Evolutionary conservation across 2,113 vertebrate species (phyloP).

Genomic region (Oreochromis aureus): DNA sequence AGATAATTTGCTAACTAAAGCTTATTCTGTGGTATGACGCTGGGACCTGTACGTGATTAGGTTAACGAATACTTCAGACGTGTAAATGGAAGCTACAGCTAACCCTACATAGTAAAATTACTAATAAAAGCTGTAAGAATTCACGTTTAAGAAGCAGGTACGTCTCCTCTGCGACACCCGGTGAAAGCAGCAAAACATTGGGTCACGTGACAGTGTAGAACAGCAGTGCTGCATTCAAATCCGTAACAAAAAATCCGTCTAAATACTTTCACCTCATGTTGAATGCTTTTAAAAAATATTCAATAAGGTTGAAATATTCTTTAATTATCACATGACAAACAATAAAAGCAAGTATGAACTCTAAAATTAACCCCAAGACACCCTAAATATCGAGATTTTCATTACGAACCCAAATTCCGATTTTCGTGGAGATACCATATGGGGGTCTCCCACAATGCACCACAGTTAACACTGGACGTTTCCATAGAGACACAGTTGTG

Average conservation of each 20-base stretch:
- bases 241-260: not conserved
- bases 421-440: fast-evolving
- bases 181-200: constrained; percentile 33
- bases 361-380: not conserved
- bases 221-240: not conserved
- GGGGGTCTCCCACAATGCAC: constrained; percentile 41
- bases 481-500: constrained; percentile 63
- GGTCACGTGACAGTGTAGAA: constrained; percentile 6
- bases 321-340: fast-evolving
- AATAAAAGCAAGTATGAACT: not conserved
- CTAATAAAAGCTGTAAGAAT: fast-evolving
- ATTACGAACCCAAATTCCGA: not conserved
- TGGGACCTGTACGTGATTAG: not conserved
- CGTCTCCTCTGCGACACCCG: not conserved
- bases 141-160: not conserved
- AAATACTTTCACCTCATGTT: fast-evolving
- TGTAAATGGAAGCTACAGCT: not conserved
- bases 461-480: constrained; percentile 24
- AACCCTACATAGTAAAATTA: no score
- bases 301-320: not conserved
- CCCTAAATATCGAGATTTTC: fast-evolving
- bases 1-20: not conserved
- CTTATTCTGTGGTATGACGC: not conserved
- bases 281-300: not conserved
- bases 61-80: not conserved